Evolutionary conservation across 1,140 invertebrate genomes (phyloP).

Genomic region (Acromyrmex echinatior): DNA sequence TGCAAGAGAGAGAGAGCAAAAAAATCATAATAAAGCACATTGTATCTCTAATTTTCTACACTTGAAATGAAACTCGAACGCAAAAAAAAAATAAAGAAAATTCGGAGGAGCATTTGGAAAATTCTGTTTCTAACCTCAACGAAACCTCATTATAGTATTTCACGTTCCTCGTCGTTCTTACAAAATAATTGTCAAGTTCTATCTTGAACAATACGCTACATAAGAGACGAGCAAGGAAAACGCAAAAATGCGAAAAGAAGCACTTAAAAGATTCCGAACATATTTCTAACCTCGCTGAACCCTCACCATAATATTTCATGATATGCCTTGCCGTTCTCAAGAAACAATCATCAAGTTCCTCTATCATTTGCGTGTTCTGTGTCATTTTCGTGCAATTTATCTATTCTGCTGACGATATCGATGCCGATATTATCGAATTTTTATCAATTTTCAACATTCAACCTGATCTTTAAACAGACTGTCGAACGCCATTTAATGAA

Average conservation of each 20-base stretch:
- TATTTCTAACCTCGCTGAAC: constrained; percentile 38
- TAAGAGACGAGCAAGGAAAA: not conserved
- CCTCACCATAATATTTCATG: constrained; percentile 70
- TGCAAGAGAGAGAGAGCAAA: no score
- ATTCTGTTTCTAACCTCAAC: constrained; percentile 36
- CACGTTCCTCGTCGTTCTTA: constrained; percentile 73
- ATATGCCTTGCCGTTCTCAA: constrained; percentile 72
- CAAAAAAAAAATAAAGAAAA: not conserved
- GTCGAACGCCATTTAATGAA: no score
- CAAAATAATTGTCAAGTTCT: constrained; percentile 57
- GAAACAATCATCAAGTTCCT: constrained; percentile 63
- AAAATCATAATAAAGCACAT: no score
- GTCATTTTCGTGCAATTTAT: constrained; percentile 48
- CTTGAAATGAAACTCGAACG: not conserved
- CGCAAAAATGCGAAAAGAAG: not conserved
- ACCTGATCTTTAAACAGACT: not conserved
- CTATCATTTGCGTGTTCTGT: constrained; percentile 14
- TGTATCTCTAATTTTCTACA: not conserved
- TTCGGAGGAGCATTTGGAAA: not conserved
- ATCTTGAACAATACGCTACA: not conserved
- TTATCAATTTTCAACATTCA: no score
- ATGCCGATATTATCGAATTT: not conserved
- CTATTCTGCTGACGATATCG: not conserved
- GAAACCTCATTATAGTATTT: constrained; percentile 68
- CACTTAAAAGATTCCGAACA: not conserved